Evolutionary conservation across 2,888 invertebrate species (phyloP), one percentile per base, ranked within the genome.

Genomic region (Gryllus longicercus): DNA sequence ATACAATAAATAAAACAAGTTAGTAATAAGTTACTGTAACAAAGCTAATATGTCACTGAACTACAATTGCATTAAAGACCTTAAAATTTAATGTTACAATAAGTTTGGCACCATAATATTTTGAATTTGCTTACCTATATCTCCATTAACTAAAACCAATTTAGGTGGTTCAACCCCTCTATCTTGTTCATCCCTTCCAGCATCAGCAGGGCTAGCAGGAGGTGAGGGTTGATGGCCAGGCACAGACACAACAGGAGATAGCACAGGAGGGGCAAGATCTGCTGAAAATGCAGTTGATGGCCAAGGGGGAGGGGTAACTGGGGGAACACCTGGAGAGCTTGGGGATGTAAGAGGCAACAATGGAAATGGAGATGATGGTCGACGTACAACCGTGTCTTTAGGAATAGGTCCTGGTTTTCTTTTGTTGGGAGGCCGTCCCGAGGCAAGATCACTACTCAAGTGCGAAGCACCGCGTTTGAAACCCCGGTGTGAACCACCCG

Each of bases 331-430:
- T 18, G 77, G 77, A 75, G 84, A 83, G 38, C 83, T 82, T 81
- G 82, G 81, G 76, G 83, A 81, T 81, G 82, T 78, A 78, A 84
- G 84, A 77, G 85, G 84, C 77, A 87, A 86, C 1, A 86, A 86
- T 16, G 86, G 85, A 75, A 85, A 84, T 11, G 81, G 82, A 21
- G 81, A 81, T n/a, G 79, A 88, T 0, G 92, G 92, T 81, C 92
- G 88, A 14, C 91, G 88, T 74, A 92, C 90, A 4, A 88, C 88
- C 78, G 92, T 88, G 85, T 93, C 94, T 85, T 88, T 90, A 81
- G 92, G 95, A 84, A 94, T 88, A 77, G 93, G 95, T 75, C 96
- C 96, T 1, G 94, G 94, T 88, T 94, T 94, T 83, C 96, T 88
- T 87, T 94, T 95, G 80, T 90, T 90, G 1, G 91, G 88, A 75